Percentiles rank a stretch among this genome's conserved stretches.
These are phyloP conservation scores for Acrocephalus arundinaceus DNA, from an alignment of 2,113 vertebrate genomes.

Conservation along the genomic window DNA sequence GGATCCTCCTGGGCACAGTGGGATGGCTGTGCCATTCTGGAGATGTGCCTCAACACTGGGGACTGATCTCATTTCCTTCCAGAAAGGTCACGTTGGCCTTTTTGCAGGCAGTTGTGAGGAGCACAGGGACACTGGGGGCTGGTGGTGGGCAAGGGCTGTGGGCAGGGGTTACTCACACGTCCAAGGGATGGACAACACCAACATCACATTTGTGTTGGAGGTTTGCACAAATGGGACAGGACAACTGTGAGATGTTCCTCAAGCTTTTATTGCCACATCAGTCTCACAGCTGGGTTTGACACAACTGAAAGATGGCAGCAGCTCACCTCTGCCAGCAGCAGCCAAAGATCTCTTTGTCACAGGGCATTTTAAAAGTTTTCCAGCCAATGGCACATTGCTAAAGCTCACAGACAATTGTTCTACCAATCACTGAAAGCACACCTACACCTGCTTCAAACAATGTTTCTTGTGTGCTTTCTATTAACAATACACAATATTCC, in stretches of 20 bases:
- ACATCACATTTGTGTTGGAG: not conserved
- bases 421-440: not conserved
- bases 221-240: not conserved
- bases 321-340: not conserved
- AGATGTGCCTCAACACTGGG: not conserved
- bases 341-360: not conserved
- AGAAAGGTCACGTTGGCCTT: not conserved
- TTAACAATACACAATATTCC: not conserved
- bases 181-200: not conserved
- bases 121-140: not conserved
- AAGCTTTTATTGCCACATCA: not conserved
- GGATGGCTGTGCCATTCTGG: not conserved
- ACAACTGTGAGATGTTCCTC: not conserved
- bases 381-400: not conserved
- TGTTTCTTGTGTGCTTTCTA: not conserved
- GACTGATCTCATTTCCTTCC: not conserved
- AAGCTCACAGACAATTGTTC: not conserved
- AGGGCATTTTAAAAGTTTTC: not conserved
- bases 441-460: not conserved
- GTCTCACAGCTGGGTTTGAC: not conserved
- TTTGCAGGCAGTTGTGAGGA: not conserved
- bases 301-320: not conserved
- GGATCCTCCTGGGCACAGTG: not conserved
- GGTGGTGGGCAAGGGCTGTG: not conserved
- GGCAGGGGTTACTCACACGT: rapidly evolving